phyloP scores from a whole-genome alignment of 1,140 invertebrate species.

The Eupeodes corollae region DNA sequence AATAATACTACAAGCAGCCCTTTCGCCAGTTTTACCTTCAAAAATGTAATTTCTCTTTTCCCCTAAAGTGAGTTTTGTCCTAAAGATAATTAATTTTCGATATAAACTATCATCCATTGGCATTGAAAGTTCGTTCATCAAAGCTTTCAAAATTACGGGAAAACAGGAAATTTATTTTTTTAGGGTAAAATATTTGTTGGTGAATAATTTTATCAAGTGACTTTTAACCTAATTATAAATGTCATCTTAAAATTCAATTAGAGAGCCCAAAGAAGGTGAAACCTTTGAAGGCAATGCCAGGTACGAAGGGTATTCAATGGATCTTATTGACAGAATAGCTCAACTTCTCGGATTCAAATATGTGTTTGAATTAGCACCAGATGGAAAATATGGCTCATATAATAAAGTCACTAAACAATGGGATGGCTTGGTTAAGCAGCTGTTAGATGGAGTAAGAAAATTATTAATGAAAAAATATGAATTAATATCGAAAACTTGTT shows the following conservation, averaged over 20 bases:
- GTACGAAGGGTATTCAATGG: conserved; percentile 70
- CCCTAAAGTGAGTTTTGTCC: too few relatives aligned
- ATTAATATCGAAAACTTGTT: neutral
- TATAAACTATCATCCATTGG: too few relatives aligned
- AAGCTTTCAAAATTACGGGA: too few relatives aligned
- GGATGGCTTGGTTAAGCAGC: conserved; percentile 76
- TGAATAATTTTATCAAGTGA: too few relatives aligned
- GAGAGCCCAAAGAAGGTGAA: conserved; percentile 32
- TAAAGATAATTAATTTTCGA: too few relatives aligned
- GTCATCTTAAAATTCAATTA: neutral
- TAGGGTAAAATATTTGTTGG: too few relatives aligned
- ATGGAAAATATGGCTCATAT: conserved; percentile 60
- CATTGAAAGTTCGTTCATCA: too few relatives aligned
- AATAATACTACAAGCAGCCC: too few relatives aligned
- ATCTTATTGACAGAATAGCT: conserved; percentile 66
- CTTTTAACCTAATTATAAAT: neutral
- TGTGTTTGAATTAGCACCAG: conserved; percentile 55
- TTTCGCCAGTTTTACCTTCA: too few relatives aligned
- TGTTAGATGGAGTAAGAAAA: conserved; percentile 61
- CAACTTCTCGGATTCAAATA: conserved; percentile 65
- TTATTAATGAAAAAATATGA: neutral
- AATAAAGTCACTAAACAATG: conserved; percentile 60
- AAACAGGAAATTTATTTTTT: too few relatives aligned
- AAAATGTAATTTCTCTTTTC: too few relatives aligned
- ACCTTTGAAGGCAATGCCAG: conserved; percentile 43